These are phyloP conservation scores for Archilochus colubris DNA, from an alignment of 2,113 vertebrate species.

Conservation along the genomic window DNA sequence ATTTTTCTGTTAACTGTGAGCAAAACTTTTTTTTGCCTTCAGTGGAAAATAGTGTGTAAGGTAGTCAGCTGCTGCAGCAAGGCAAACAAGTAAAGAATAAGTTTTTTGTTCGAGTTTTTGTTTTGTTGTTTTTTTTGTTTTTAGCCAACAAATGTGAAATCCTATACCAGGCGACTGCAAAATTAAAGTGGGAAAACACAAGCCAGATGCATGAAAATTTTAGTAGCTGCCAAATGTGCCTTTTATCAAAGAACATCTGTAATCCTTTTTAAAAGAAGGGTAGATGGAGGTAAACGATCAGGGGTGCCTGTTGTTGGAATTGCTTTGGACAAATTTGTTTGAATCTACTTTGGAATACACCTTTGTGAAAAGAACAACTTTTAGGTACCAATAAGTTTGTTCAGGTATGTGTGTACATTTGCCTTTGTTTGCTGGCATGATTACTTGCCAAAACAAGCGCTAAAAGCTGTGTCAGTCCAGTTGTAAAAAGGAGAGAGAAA, in stretches of 20 bases:
- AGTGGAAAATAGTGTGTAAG: slow-evolving; percentile 59
- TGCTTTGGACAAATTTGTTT: slow-evolving; percentile 53
- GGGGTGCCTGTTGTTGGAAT: slow-evolving; percentile 24
- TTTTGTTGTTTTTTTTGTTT: not conserved
- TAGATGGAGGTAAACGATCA: not conserved
- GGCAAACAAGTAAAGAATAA: not conserved
- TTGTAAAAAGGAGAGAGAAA: slow-evolving; percentile 39
- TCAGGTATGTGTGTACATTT: slow-evolving; percentile 37
- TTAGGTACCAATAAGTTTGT: slow-evolving; percentile 52
- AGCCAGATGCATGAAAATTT: slow-evolving; percentile 63
- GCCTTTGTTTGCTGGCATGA: slow-evolving; percentile 21
- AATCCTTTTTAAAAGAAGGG: slow-evolving; percentile 49
- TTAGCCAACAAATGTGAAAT: not conserved
- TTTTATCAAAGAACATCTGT: slow-evolving; percentile 62
- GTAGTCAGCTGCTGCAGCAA: slow-evolving; percentile 60
- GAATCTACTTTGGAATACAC: slow-evolving; percentile 34
- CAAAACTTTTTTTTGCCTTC: slow-evolving; percentile 72
- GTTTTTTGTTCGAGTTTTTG: not conserved
- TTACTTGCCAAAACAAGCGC: slow-evolving; percentile 64
- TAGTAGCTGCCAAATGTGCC: slow-evolving; percentile 74
- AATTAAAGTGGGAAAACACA: not conserved
- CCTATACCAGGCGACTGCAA: not conserved
- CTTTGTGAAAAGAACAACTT: slow-evolving; percentile 57
- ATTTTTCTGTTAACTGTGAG: slow-evolving; percentile 66
- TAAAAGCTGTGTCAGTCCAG: slow-evolving; percentile 52